These are phyloP conservation scores for Euplexia lucipara DNA, from an alignment of 2,888 invertebrate genomes.

Conservation along the genomic window DNA sequence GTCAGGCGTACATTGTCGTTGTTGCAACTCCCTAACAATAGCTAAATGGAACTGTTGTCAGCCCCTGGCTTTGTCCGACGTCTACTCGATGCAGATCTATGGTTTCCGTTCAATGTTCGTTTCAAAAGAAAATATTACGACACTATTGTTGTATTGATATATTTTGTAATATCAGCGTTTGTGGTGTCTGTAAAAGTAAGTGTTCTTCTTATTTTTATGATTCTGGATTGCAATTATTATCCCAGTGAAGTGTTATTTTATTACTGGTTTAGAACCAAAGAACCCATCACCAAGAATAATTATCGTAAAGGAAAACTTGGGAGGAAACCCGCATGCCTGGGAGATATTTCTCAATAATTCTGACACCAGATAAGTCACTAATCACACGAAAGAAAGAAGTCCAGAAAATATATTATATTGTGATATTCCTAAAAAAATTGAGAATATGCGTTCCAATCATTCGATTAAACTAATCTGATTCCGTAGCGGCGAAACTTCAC, in stretches of 20 bases:
- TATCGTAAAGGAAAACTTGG: too few species aligned
- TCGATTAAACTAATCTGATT: constrained; percentile 5
- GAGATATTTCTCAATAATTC: too few species aligned
- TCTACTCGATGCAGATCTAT: constrained; percentile 82
- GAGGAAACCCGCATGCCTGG: too few species aligned
- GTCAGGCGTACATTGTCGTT: constrained; percentile 62
- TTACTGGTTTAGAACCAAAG: too few species aligned
- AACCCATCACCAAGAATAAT: too few species aligned
- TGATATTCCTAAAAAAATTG: too few species aligned
- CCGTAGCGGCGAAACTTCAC: too few species aligned
- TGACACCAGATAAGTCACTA: too few species aligned
- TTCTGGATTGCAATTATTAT: background rate
- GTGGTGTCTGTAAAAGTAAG: background rate
- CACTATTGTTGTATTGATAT: constrained; percentile 40
- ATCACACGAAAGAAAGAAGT: too few species aligned
- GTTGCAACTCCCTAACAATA: constrained; percentile 75
- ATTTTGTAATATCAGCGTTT: constrained; percentile 20
- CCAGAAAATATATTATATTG: too few species aligned
- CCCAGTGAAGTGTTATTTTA: background rate
- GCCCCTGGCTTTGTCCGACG: constrained; percentile 81
- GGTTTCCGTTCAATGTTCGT: constrained; percentile 75
- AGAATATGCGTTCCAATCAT: constrained; percentile 25
- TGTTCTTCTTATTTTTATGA: background rate
- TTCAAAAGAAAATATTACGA: constrained; percentile 76
- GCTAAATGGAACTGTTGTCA: constrained; percentile 82